Conservation (phyloP, 1,140 invertebrate species). For the Apis laboriosa region DNA sequence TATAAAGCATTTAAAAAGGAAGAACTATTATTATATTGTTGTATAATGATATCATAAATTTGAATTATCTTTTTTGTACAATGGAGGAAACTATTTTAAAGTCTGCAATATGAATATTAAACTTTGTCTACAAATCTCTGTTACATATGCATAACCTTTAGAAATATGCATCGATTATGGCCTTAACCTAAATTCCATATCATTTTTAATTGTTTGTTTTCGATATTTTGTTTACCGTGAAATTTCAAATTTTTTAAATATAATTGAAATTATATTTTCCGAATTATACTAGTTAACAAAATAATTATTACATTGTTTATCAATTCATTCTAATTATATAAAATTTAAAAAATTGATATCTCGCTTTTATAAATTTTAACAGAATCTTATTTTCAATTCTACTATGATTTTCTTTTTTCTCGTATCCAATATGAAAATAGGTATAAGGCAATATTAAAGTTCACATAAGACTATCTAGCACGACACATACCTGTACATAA, state of each 20-base stretch:
- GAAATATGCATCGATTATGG: background rate
- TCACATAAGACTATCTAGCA: conserved; percentile 37
- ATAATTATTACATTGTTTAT: background rate
- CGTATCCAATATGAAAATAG: conserved; percentile 51
- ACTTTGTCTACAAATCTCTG: conserved; percentile 20
- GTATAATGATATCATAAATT: background rate
- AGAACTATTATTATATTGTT: too few relatives aligned
- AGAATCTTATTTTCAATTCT: conserved; percentile 50
- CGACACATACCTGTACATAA: conserved; percentile 29
- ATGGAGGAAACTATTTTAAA: background rate
- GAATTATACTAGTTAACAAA: background rate
- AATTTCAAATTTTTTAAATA: too few relatives aligned
- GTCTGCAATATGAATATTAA: conserved; percentile 41
- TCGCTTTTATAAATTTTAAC: conserved; percentile 15
- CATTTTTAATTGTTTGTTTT: background rate
- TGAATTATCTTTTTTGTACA: background rate
- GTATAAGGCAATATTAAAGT: conserved; percentile 67
- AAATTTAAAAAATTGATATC: conserved; percentile 9
- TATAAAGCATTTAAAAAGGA: too few relatives aligned
- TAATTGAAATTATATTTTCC: background rate
- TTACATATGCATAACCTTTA: conserved; percentile 32
- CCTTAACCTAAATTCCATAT: conserved; percentile 6
- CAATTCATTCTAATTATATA: background rate
- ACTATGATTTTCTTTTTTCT: conserved; percentile 4
- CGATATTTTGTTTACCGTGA: too few relatives aligned